Conservation (phyloP, 2,113 vertebrate species). For the Polypterus senegalus region DNA sequence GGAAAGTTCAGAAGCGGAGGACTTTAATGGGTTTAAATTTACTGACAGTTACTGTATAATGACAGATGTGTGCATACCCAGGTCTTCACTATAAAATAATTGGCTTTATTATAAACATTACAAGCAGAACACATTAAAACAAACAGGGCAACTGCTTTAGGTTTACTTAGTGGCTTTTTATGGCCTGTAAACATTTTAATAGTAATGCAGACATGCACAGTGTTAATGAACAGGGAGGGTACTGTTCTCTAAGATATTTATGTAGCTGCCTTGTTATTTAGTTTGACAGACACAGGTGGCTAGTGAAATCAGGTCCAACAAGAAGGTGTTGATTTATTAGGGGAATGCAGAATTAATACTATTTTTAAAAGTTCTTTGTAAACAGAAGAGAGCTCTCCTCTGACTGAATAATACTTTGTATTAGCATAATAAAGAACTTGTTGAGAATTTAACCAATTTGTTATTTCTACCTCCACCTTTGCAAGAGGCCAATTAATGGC, state of each 20-base stretch:
- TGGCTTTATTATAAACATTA: background rate
- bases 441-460: slow-evolving; percentile 2
- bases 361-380: background rate
- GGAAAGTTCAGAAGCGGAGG: no score
- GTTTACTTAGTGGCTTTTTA: slow-evolving; percentile 10
- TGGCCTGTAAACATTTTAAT: slow-evolving; percentile 29
- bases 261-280: slow-evolving; percentile 37
- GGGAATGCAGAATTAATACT: slow-evolving; percentile 10
- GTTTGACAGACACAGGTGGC: slow-evolving; percentile 38
- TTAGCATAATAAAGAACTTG: slow-evolving; percentile 1
- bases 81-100: background rate
- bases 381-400: background rate
- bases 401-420: slow-evolving; percentile 2
- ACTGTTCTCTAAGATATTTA: slow-evolving; percentile 42
- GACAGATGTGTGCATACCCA: slow-evolving; percentile 14
- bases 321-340: slow-evolving; percentile 15
- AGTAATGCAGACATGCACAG: slow-evolving; percentile 19
- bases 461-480: background rate
- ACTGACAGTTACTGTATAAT: slow-evolving; percentile 19
- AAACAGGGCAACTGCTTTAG: background rate
- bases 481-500: slow-evolving; percentile 1
- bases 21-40: no score
- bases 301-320: slow-evolving; percentile 24
- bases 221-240: slow-evolving; percentile 34
- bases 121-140: background rate